Evolutionary conservation across 2,113 vertebrate genomes (phyloP), one percentile per base, ranked within the genome.

Genomic region (Copsychus sechellarum): DNA sequence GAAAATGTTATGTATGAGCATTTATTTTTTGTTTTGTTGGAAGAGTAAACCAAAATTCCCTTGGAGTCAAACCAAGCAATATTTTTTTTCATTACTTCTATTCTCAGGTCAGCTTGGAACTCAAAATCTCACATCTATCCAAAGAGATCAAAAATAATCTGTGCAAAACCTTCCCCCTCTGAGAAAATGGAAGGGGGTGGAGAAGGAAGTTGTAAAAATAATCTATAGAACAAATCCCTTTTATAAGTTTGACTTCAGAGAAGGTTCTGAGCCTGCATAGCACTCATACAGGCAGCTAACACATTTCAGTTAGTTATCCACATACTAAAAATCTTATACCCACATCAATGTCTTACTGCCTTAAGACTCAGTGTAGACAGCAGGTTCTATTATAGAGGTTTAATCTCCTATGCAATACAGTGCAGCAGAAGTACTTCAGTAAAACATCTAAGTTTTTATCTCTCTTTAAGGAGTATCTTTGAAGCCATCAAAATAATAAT

Each of bases 41-140:
- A 90, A 67, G 21, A 61, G 6, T 48, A 95, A 87, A 79, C 17
- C 19, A 79, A 85, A 85, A 69, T 43, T 90, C 40, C 77, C 48
- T 85, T 81, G 62, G 25, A 87, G n/a, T 60, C 90, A 87, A 64
- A 31, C 8, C 13, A 92, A 87, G 67, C 34, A 87, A 31, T 83
- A 13, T 38, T 82, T 43, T 73, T 83, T 72, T 81, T 71, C 29
- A 85, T 76, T 82, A 71, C 53, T 72, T 90, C n/a, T 61, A 36
- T 60, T 79, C 85, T 85, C n/a, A 69, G 38, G 31, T 50, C 70
- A 72, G 36, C n/a, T 50, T 77, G 28, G 45, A 90, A 88, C 50
- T 92, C 74, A 45, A 61, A 65, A 93, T 79, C 57, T 85, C 25
- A 0, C 64, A 71, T 69, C 61, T 61, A 31, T 57, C 56, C 47